phyloP scores from a whole-genome alignment of 2,113 vertebrate genomes.

The Poeciliopsis prolifica region DNA sequence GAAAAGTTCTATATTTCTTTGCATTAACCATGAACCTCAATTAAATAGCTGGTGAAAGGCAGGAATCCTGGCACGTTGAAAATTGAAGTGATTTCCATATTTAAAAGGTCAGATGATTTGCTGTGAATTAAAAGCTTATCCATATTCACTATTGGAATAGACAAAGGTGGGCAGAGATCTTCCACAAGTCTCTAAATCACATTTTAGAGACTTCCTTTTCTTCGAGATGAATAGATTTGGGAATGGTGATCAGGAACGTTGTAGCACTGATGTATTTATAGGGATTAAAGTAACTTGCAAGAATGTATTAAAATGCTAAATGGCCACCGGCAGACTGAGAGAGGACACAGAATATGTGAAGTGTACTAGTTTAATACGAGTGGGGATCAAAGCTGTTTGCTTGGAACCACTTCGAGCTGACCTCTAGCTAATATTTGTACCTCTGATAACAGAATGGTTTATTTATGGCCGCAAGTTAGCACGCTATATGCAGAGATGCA shows the following conservation, averaged over 20 bases:
- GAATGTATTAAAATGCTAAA: neutral
- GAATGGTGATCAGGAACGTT: neutral
- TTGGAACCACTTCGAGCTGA: neutral
- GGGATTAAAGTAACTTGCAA: neutral
- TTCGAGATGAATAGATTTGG: neutral
- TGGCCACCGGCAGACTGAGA: neutral
- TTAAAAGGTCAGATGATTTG: conserved; percentile 30
- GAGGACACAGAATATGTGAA: neutral
- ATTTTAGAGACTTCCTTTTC: conserved; percentile 2
- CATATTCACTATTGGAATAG: conserved; percentile 2
- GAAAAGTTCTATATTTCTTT: neutral
- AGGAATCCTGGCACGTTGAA: conserved; percentile 19
- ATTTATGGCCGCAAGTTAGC: neutral
- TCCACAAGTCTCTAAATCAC: neutral
- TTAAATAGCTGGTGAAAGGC: conserved; percentile 20
- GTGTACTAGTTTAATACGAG: neutral
- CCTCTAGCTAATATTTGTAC: too few relatives aligned
- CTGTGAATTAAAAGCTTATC: conserved; percentile 17
- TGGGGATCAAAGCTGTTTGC: neutral
- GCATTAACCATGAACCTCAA: conserved; percentile 3
- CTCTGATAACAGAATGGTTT: too few relatives aligned
- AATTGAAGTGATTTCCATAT: conserved; percentile 24
- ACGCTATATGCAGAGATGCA: neutral
- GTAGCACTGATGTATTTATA: neutral
- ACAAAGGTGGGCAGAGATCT: neutral